A percentile compares a stretch with the other conserved stretches of the same genome.
Conservation (phyloP, 30 jellyfish, hydroid and myxozoan genomes). For the Aurelia aurita complex sp. Pacific region DNA sequence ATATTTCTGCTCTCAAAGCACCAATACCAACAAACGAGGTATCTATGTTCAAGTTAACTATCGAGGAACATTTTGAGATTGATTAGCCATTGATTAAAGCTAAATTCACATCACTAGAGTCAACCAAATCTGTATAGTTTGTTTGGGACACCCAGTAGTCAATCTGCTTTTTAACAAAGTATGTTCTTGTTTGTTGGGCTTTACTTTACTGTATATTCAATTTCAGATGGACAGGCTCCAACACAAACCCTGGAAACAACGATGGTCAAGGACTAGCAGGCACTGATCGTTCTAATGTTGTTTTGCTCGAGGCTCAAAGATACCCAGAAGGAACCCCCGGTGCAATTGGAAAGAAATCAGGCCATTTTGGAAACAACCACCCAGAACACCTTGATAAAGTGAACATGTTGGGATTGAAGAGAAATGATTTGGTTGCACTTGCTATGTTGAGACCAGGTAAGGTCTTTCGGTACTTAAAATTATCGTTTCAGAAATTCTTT, state of each 20-base stretch:
- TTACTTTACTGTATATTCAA: neutral
- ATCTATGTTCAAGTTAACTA: too few species aligned
- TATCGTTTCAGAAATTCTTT: neutral
- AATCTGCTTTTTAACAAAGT: too few species aligned
- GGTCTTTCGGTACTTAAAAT: neutral
- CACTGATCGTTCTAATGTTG: conserved; percentile 86
- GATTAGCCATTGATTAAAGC: too few species aligned
- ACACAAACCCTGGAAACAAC: conserved; percentile 89
- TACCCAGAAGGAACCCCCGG: conserved; percentile 71
- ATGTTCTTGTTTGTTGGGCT: too few species aligned
- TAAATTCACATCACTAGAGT: too few species aligned
- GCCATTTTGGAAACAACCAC: conserved; percentile 89
- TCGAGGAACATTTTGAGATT: too few species aligned
- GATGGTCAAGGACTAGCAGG: conserved; percentile 98
- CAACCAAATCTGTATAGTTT: too few species aligned
- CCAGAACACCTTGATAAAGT: conserved; percentile 67
- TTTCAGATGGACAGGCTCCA: conserved; percentile 99
- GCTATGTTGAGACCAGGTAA: conserved; percentile 94
- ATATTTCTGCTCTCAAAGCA: too few species aligned
- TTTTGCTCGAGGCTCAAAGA: conserved; percentile 53
- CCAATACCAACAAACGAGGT: too few species aligned
- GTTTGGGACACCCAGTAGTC: too few species aligned
- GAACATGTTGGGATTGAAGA: conserved; percentile 66
- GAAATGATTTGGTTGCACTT: conserved; percentile 63
- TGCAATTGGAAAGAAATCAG: conserved; percentile 32